phyloP scores from a whole-genome alignment of 92 coral and sea anemone species.

The Zoanthus gigantus region DNA sequence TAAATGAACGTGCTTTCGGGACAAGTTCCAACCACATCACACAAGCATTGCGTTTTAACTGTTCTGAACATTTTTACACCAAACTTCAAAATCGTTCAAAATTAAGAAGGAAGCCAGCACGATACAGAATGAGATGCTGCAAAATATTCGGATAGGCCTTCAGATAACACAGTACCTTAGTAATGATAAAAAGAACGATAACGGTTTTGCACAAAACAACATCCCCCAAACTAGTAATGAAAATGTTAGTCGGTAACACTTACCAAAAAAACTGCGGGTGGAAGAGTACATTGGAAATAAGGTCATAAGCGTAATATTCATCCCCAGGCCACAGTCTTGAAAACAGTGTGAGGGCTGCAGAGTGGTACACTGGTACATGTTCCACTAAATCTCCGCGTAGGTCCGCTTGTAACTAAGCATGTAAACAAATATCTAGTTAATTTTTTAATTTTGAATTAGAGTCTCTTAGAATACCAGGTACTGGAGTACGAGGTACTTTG shows the following conservation, averaged over 20 bases:
- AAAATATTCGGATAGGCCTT: too few species aligned
- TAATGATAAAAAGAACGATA: too few species aligned
- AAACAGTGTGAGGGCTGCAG: constrained; percentile 74
- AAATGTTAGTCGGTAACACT: constrained; percentile 40
- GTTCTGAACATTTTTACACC: too few species aligned
- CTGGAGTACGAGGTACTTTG: too few species aligned
- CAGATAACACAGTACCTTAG: too few species aligned
- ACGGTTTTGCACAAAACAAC: background rate
- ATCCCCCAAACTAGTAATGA: background rate
- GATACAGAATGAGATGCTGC: too few species aligned
- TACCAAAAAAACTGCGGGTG: constrained; percentile 78
- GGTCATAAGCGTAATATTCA: constrained; percentile 93
- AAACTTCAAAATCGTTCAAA: too few species aligned
- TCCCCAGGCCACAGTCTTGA: constrained; percentile 88
- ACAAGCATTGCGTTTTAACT: too few species aligned
- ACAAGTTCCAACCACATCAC: too few species aligned
- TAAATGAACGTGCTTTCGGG: too few species aligned
- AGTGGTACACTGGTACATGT: constrained; percentile 69
- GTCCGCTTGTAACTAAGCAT: constrained; percentile 32
- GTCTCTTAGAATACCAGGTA: too few species aligned
- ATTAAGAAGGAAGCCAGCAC: too few species aligned
- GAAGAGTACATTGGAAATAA: constrained; percentile 83
- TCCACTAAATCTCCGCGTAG: constrained; percentile 15
- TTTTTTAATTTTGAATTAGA: background rate
- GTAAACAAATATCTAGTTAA: background rate